Conservation (phyloP, 2,113 vertebrate genomes). For the Rhipidura dahli region DNA sequence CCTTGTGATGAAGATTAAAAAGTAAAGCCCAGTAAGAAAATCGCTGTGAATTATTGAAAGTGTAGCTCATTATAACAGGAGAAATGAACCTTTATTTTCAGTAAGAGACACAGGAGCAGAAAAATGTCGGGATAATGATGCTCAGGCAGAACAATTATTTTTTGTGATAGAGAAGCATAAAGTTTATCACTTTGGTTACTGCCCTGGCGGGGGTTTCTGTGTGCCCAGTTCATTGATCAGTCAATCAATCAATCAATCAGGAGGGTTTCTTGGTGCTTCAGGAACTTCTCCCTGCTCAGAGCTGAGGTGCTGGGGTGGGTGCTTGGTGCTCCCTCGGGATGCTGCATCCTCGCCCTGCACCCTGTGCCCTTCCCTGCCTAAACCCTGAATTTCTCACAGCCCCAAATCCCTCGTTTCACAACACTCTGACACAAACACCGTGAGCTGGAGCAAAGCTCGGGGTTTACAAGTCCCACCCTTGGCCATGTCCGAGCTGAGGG, state of each 20-base stretch:
- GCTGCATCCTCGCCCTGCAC: neutral
- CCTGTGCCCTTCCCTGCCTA: neutral
- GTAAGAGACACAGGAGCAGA: slow-evolving; percentile 32
- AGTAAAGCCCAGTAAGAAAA: slow-evolving; percentile 10
- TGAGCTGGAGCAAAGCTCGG: neutral
- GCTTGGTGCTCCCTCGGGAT: neutral
- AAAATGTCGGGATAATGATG: slow-evolving; percentile 32
- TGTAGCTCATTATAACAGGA: slow-evolving; percentile 51
- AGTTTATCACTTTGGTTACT: slow-evolving; percentile 27
- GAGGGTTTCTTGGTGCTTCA: neutral
- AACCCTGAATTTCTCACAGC: fast-evolving
- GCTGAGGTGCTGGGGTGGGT: neutral
- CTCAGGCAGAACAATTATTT: slow-evolving; percentile 55
- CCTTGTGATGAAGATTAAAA: slow-evolving; percentile 1
- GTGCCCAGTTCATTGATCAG: neutral
- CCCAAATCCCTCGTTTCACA: neutral
- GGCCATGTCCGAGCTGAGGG: neutral
- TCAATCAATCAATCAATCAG: neutral
- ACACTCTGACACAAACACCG: neutral
- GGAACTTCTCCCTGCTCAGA: neutral
- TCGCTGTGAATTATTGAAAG: slow-evolving; percentile 56
- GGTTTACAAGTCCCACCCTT: slow-evolving; percentile 24
- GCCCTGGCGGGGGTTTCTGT: neutral
- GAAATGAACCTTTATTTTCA: slow-evolving; percentile 49
- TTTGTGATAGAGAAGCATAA: neutral